phyloP scores from a whole-genome alignment of 1,140 invertebrate species.

The Tetramorium parvispinum region DNA sequence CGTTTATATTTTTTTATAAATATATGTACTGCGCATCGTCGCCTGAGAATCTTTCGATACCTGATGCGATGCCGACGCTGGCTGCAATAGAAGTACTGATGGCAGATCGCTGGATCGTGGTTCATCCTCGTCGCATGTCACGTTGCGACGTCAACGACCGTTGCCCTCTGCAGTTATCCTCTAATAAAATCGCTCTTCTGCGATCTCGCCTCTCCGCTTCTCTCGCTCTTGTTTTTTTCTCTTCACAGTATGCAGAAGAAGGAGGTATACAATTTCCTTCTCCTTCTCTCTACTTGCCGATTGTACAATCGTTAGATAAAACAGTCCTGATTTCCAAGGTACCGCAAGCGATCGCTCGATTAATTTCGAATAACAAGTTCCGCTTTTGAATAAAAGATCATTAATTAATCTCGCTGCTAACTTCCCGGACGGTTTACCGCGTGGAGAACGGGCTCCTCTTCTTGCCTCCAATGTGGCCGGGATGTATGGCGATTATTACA shows the following conservation, averaged over 20 bases:
- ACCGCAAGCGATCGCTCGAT: not conserved
- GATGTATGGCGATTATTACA: too few species aligned
- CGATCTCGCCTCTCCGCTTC: not conserved
- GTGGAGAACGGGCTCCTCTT: not conserved
- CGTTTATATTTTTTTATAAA: not conserved
- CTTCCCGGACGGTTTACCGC: not conserved
- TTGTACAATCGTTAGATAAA: conserved; percentile 10
- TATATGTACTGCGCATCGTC: not conserved
- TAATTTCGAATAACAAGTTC: conserved; percentile 21
- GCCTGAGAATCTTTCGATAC: conserved; percentile 65
- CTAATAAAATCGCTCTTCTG: conserved; percentile 17
- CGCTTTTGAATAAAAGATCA: not conserved
- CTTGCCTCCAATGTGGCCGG: not conserved
- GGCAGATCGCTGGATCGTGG: conserved; percentile 80
- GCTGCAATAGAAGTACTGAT: conserved; percentile 82
- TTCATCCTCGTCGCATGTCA: conserved; percentile 78
- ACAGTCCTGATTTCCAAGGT: not conserved
- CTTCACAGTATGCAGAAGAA: not conserved
- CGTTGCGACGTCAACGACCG: conserved; percentile 58
- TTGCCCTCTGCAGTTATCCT: conserved; percentile 14
- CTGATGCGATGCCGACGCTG: conserved; percentile 82
- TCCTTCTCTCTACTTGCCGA: not conserved
- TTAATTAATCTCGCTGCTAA: not conserved
- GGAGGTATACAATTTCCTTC: not conserved
- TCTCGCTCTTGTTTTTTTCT: not conserved